Base-by-base conservation (phyloP, 2,888 invertebrate genomes). In the Atherix ibis region DNA sequence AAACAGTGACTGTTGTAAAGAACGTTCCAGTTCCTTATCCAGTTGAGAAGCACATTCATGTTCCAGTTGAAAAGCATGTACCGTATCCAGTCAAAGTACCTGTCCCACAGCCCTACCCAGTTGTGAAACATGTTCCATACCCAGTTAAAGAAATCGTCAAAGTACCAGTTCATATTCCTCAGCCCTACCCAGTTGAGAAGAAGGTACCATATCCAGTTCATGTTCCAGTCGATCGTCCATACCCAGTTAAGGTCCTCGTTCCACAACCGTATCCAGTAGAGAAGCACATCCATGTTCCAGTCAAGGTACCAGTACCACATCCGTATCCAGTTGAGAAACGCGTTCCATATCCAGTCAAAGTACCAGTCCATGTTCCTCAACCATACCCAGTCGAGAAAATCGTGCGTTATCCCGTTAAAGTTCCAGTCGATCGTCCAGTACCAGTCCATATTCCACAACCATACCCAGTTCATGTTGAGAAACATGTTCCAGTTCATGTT, bases 221-320 rank as follows among this genome's bases (percentile, higher is more conserved):
- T 51, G 68, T 73, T 5, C 70, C 62, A 43, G 71, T 71, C 35
- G 65, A 71, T 49, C 68, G 71, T 50, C 76, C 71, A 31, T 71
- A 74, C 33, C 76, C 77, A 36, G 74, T 78, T 16, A 74, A 80
- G 51, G 75, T 81, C 2, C 71, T 63, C 34, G 71, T 78, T 22
- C 77, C 78, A 16, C 70, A 72, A 43, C 83, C 82, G 4, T 82
- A 81, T 61, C 80, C 81, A 27, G 82, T 82, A 26, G 80, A 80
- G 60, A 82, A 76, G 65, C 71, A 71, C 52, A 74, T 82, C 33
- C 77, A 75, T 41, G 48, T 50, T 2, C 80, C 79, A 47, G 77
- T 83, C 19, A 76, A 77, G 56, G 76, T 78, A 28, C 75, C 67
- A 22, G 68, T 68, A 26, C 68, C 70, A 38, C 70, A 70, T 15